These are phyloP conservation scores for Tethea ocularis DNA, from an alignment of 2,888 invertebrate species.

Conservation along the genomic window DNA sequence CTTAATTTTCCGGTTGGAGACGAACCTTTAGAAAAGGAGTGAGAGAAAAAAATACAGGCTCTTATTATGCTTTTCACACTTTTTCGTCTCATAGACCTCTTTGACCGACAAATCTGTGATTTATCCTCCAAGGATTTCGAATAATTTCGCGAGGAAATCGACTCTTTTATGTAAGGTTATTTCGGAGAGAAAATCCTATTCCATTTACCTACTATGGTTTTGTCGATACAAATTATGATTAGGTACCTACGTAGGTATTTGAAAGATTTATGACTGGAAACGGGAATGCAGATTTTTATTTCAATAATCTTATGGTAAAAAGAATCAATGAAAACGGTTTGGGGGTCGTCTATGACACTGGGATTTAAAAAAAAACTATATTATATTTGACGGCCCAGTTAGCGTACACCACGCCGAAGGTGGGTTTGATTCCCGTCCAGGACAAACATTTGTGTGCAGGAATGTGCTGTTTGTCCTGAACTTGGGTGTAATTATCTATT, in stretches of 20 bases:
- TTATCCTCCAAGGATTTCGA: slow-evolving; percentile 40
- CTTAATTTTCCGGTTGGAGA: slow-evolving; percentile 76
- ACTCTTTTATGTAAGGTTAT: slow-evolving; percentile 24
- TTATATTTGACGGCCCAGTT: no score
- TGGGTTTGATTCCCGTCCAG: no score
- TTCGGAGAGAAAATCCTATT: slow-evolving; percentile 29
- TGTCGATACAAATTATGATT: slow-evolving; percentile 11
- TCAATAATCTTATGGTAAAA: no score
- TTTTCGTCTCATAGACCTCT: slow-evolving; percentile 48
- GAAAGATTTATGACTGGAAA: background rate
- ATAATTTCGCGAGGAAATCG: slow-evolving; percentile 52
- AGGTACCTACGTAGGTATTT: no score
- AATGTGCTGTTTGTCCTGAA: no score
- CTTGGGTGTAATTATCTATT: no score
- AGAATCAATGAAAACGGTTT: no score
- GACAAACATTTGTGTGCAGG: no score
- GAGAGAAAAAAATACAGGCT: slow-evolving; percentile 35
- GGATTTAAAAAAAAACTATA: no score
- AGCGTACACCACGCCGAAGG: no score
- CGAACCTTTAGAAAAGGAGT: slow-evolving; percentile 35
- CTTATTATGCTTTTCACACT: slow-evolving; percentile 50
- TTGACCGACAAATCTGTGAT: slow-evolving; percentile 51
- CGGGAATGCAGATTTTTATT: background rate
- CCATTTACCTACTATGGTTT: slow-evolving; percentile 21
- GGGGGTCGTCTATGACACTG: no score